Base-by-base conservation (phyloP, 2,888 invertebrate species). In the Catocala nupta region DNA sequence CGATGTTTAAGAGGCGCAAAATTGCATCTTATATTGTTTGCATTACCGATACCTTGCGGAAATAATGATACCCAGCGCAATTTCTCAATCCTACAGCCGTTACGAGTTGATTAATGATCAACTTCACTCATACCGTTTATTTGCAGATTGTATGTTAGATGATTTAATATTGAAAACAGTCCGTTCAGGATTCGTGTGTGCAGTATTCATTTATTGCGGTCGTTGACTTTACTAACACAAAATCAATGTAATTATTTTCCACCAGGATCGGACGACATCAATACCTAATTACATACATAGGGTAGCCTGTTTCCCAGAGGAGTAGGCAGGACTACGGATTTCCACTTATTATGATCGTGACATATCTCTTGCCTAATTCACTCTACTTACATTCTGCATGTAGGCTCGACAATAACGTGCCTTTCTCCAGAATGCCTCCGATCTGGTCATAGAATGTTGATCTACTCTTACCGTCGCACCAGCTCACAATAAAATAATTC, bases 1-100 rank as follows among this genome's bases (percentile, higher is more conserved):
- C 52, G 54, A 73, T 79, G 77, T 68, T 72, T 73, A 83, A 71
- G 63, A 68, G 71, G 77, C 81, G 81, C 80, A 77, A 80, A 83
- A 83, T 83, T 64, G 75, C 71, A 63, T 62, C 64, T 69, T 34
- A 54, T 61, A 65, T 73, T 70, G 65, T 64, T 47, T 65, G 55
- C 70, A 63, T 70, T 69, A 52, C 62, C 63, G 65, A 69, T 68
- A 64, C 65, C 71, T 80, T 78, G 77, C 71, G 79, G 78, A 84
- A 82, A 79, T 73, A 72, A 79, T 70, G 68, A 57, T 65, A 59
- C 56, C 34, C 53, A 7, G 25, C 43, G 25, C 36, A 59, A 65
- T 68, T 59, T 63, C 65, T 73, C 63, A 70, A 70, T 63, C 53
- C 53, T 54, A 61, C 55, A 62, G 45, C 43, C 49, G 53, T 44